Conservation (phyloP, 1,140 invertebrate species). For the Caenorhabditis brenneri region DNA sequence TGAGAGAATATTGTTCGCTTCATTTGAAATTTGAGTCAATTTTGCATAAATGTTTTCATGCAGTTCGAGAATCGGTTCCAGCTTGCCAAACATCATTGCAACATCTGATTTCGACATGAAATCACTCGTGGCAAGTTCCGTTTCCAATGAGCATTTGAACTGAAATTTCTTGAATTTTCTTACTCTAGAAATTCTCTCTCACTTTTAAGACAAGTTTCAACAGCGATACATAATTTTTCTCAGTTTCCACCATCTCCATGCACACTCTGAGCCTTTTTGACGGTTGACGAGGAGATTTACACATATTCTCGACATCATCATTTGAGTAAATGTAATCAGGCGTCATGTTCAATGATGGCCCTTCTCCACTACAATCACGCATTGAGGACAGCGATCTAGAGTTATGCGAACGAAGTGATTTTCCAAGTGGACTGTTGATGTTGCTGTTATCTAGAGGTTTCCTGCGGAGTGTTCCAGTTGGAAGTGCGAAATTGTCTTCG, state of each 20-base stretch:
- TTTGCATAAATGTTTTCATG: conserved; percentile 70
- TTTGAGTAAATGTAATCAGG: conserved; percentile 54
- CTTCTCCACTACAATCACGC: conserved; percentile 8
- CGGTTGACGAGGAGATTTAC: conserved; percentile 39
- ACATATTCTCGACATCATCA: conserved; percentile 52
- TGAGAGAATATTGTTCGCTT: background rate
- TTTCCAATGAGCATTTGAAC: conserved; percentile 91
- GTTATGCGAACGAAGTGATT: conserved; percentile 12
- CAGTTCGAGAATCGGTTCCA: conserved; percentile 89
- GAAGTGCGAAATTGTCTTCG: conserved; percentile 80
- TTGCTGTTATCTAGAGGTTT: conserved; percentile 25
- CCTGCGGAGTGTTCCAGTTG: conserved; percentile 34
- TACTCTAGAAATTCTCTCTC: no score
- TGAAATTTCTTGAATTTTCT: conserved; percentile 70
- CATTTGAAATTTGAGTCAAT: background rate
- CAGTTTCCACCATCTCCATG: conserved; percentile 90
- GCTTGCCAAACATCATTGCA: conserved; percentile 93
- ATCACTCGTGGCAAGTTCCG: conserved; percentile 79
- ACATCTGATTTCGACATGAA: conserved; percentile 87
- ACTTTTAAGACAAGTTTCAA: conserved; percentile 88
- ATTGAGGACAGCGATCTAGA: conserved; percentile 26
- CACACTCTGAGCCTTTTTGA: conserved; percentile 76
- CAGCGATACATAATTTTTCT: conserved; percentile 94
- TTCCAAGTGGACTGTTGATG: conserved; percentile 49
- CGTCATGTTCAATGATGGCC: conserved; percentile 27